These are phyloP conservation scores for Bergia sp. DNA, from an alignment of 92 coral and sea anemone species.

Conservation along the genomic window DNA sequence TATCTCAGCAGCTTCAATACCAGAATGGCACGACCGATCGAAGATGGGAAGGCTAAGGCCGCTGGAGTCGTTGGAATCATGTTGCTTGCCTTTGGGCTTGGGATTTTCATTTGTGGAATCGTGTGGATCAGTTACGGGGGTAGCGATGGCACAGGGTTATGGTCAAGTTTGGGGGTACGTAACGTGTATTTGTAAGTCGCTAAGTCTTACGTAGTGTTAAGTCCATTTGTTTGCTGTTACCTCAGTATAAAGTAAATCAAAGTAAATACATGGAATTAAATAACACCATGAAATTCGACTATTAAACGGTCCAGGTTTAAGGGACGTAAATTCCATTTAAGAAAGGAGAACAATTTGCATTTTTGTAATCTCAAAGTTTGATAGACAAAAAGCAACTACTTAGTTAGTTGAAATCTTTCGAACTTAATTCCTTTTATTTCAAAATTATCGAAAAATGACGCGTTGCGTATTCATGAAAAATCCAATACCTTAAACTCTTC, in stretches of 20 bases:
- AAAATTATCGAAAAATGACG: not conserved
- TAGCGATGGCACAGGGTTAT: conserved; percentile 63
- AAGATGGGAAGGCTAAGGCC: conserved; percentile 69
- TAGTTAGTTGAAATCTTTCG: not conserved
- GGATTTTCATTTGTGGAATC: conserved; percentile 56
- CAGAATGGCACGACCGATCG: conserved; percentile 18
- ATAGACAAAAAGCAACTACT: not conserved
- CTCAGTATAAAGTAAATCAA: not conserved
- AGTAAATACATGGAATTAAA: too few species aligned
- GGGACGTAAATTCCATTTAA: too few species aligned
- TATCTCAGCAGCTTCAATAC: not conserved
- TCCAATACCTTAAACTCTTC: too few species aligned
- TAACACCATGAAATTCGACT: too few species aligned
- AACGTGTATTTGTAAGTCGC: not conserved
- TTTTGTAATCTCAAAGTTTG: not conserved
- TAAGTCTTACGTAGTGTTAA: not conserved
- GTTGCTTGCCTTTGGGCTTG: conserved; percentile 33
- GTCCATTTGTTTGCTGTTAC: not conserved
- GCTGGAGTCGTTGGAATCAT: conserved; percentile 72
- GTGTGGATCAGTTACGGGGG: conserved; percentile 62
- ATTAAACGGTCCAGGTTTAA: not conserved
- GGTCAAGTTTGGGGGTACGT: conserved; percentile 79
- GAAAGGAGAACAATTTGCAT: not conserved
- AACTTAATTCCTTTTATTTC: not conserved
- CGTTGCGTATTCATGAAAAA: too few species aligned